Evolutionary conservation across 2,113 vertebrate genomes (phyloP).

Genomic region (Rhynchomys soricoides): DNA sequence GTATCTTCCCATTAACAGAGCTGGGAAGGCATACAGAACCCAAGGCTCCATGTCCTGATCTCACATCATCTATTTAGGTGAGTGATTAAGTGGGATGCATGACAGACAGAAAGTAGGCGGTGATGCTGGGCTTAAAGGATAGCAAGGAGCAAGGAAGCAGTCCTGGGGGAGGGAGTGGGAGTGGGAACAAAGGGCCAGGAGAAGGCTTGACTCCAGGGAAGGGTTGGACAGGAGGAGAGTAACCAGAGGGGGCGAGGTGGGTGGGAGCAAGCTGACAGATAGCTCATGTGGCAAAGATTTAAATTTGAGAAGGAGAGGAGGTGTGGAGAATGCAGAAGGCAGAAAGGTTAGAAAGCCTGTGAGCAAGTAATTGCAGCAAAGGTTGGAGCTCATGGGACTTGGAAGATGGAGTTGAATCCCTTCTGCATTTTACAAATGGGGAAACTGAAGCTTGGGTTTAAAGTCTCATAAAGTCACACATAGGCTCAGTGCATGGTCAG

Average conservation of each 20-base stretch:
- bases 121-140: not conserved
- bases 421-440: not conserved
- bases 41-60: not conserved
- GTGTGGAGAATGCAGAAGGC: not conserved
- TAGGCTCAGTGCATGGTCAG: not conserved
- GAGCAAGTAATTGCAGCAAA: not conserved
- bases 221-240: not conserved
- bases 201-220: not conserved
- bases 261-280: not conserved
- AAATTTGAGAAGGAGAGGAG: not conserved
- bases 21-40: not conserved
- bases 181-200: not conserved
- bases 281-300: not conserved
- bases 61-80: not conserved
- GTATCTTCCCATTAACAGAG: conserved; percentile 14
- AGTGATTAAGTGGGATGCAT: not conserved
- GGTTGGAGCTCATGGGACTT: not conserved
- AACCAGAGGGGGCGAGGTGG: not conserved
- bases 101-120: conserved; percentile 10
- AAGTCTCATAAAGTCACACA: not conserved
- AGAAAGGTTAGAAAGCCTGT: too few relatives aligned
- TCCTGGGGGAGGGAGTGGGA: not conserved
- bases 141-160: not conserved
- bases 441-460: not conserved
- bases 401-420: not conserved